Evolutionary conservation across 2,113 vertebrate species (phyloP), one percentile per base, ranked within the genome.

Genomic region (Raja brachyura): DNA sequence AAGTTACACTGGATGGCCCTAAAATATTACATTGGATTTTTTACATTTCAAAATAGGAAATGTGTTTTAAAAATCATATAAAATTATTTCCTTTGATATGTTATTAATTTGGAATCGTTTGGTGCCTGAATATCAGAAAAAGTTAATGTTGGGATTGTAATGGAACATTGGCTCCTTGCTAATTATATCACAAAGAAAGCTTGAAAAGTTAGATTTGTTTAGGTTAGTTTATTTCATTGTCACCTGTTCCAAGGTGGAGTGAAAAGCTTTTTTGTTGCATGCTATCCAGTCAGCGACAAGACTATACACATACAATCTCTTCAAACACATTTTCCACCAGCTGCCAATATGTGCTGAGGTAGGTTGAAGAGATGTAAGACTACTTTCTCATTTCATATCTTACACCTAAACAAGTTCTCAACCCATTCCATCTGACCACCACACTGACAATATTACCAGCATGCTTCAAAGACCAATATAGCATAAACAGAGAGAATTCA

Each of bases 1-100:
- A 74, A 73, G 39, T 92, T 92, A 54, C 66, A 73, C 90, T 92
- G 68, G 10, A 68, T 92, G 33, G 66, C 68, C 90, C 68, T 73
- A 48, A 70, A 73, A 92, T 73, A 92, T 92, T 92, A 73, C 90
- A 92, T 92, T 73, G 90, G 39, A 92, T 28, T 48, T 22, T 73
- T 73, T 48, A 73, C n/a, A 73, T 54, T 92, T 92, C 11, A 48
- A 92, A 73, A 14, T 73, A 92, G 59, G 59, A 14, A 88, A 88
- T 88, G 73, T 48, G 22, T 73, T 25, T 73, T 48, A 54, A 13
- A 92, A 73, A 92, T 92, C 31, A 14, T 28, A 31, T 56, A 54
- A 20, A 28, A 88, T 77, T 77, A 88, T 63, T 92, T 73, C 22
- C 33, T 73, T 39, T 73, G 33, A 48, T 73, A 92, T 92, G 39